These are phyloP conservation scores for Sceloporus tristichus DNA, from an alignment of 2,113 vertebrate species.

Conservation along the genomic window DNA sequence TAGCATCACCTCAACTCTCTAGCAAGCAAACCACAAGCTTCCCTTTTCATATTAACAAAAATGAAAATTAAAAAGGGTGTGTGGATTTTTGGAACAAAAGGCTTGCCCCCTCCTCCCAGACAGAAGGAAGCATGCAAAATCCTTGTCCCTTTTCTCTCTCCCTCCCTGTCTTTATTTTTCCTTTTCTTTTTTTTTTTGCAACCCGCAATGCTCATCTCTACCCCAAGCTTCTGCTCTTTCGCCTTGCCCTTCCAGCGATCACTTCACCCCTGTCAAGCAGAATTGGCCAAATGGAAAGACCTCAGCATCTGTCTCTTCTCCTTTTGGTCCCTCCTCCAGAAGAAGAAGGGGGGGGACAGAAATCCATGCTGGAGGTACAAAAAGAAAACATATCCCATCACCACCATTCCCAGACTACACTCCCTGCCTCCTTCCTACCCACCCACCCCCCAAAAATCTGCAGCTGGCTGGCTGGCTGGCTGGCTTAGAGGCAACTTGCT, in stretches of 20 bases:
- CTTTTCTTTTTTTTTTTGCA: not conserved
- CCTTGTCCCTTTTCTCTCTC: not conserved
- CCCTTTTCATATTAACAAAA: not conserved
- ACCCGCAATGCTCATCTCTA: slow-evolving; percentile 29
- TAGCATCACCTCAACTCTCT: not conserved
- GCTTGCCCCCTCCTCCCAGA: slow-evolving; percentile 18
- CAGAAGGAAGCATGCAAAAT: not conserved
- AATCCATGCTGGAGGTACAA: slow-evolving; percentile 9
- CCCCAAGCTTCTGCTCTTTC: slow-evolving; percentile 48
- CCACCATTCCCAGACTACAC: not conserved
- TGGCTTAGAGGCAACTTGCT: not conserved
- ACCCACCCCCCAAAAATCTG: not conserved
- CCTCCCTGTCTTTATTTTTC: too few species aligned
- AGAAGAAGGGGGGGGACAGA: too few species aligned
- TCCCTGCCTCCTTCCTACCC: not conserved
- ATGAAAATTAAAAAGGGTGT: not conserved
- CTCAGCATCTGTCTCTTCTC: slow-evolving; percentile 33
- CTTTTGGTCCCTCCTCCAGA: slow-evolving; percentile 1
- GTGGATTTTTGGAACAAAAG: slow-evolving; percentile 1
- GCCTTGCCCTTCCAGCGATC: slow-evolving; percentile 62
- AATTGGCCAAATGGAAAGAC: slow-evolving; percentile 57
- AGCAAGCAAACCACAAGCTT: not conserved
- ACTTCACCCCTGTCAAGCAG: slow-evolving; percentile 32
- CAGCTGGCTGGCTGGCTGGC: not conserved
- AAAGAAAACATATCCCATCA: not conserved